A percentile compares a stretch with the other conserved stretches of the same genome.
phyloP scores from a whole-genome alignment of 2,113 vertebrate species.

The Odocoileus hemionus region DNA sequence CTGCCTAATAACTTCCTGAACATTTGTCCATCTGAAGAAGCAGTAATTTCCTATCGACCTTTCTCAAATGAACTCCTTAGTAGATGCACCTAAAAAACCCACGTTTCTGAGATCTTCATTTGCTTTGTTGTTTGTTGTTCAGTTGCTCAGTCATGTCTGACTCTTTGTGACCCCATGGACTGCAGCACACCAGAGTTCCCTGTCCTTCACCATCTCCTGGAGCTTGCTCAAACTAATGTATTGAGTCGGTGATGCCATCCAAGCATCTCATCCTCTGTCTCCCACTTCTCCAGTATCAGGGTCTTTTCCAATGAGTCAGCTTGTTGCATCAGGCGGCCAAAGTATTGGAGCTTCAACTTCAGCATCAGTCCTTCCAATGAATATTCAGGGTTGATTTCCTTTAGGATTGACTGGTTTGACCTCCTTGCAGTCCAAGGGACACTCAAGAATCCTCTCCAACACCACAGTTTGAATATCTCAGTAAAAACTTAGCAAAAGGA shows the following conservation, averaged over 20 bases:
- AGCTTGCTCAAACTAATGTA: neutral
- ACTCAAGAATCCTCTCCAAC: neutral
- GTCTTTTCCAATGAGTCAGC: neutral
- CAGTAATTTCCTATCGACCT: neutral
- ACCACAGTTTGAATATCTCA: neutral
- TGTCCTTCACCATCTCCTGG: neutral
- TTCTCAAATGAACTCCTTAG: neutral
- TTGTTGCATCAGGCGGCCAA: neutral
- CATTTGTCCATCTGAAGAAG: too few species aligned
- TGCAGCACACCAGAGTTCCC: neutral
- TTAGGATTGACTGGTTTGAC: neutral
- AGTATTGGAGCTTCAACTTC: neutral
- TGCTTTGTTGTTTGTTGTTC: neutral
- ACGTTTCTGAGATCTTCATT: neutral
- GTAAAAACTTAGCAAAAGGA: neutral
- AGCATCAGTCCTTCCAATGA: neutral
- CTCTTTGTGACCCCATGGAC: neutral
- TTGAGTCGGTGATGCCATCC: neutral
- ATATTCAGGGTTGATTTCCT: neutral
- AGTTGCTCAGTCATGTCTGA: neutral
- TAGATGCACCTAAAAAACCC: accelerated
- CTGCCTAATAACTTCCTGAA: neutral
- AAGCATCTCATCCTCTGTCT: neutral
- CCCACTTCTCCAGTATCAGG: neutral
- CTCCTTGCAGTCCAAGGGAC: neutral